Evolutionary conservation across 1,140 invertebrate species (phyloP).

Genomic region (Artemia franciscana): DNA sequence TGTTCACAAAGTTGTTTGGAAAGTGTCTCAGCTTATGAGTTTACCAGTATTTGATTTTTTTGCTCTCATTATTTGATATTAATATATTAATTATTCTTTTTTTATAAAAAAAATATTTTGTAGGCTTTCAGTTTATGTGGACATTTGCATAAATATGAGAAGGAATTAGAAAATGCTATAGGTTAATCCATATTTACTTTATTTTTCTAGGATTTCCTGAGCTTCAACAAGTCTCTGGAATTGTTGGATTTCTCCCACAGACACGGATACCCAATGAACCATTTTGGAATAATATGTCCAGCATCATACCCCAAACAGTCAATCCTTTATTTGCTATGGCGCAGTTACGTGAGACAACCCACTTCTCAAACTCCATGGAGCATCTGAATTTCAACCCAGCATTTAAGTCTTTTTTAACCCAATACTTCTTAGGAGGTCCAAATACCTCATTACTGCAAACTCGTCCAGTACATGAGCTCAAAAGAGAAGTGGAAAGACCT

Average conservation of each 20-base stretch:
- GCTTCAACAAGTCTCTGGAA: not conserved
- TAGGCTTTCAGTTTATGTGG: too few species aligned
- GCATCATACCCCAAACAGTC: not conserved
- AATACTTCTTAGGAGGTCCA: not conserved
- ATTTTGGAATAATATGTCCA: not conserved
- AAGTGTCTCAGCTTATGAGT: too few species aligned
- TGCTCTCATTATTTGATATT: not conserved
- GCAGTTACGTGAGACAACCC: not conserved
- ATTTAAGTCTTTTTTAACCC: not conserved
- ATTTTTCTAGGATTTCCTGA: not conserved
- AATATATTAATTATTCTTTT: not conserved
- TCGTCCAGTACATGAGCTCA: not conserved
- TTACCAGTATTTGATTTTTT: too few species aligned
- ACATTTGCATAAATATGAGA: too few species aligned
- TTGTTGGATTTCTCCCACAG: not conserved
- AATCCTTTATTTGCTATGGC: not conserved
- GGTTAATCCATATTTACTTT: not conserved
- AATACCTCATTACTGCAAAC: not conserved
- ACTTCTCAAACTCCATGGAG: not conserved
- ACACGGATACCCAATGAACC: not conserved
- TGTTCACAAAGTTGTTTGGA: too few species aligned
- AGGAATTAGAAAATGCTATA: not conserved
- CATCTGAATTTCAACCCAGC: not conserved
- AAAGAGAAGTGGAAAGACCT: not conserved
- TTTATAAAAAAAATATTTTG: not conserved